Evolutionary conservation across 2,888 invertebrate species (phyloP).

Genomic region (Aquatica leii): DNA sequence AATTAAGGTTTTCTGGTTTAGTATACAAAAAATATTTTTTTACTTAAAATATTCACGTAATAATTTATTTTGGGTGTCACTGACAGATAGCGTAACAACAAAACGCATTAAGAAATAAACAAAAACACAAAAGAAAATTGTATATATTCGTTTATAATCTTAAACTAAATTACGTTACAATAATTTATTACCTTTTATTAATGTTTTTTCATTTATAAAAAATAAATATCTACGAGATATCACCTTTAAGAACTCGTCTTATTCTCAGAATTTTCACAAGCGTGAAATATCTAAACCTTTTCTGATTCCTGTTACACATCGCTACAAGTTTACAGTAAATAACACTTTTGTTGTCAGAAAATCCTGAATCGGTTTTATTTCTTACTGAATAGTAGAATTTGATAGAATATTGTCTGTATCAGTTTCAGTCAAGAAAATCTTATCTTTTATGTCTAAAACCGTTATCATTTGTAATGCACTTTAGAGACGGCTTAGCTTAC

Average conservation of each 20-base stretch:
- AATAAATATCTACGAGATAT: slow-evolving; percentile 21
- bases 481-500: too few relatives aligned
- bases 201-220: slow-evolving; percentile 9
- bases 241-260: slow-evolving; percentile 29
- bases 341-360: slow-evolving; percentile 39
- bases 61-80: slow-evolving; percentile 9
- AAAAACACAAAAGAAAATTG: neutral
- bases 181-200: neutral
- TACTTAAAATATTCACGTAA: neutral
- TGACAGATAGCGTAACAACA: slow-evolving; percentile 1
- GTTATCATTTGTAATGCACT: neutral
- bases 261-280: slow-evolving; percentile 27
- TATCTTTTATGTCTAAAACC: slow-evolving; percentile 19
- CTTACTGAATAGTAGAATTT: slow-evolving; percentile 37
- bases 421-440: slow-evolving; percentile 28
- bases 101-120: neutral
- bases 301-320: slow-evolving; percentile 38
- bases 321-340: slow-evolving; percentile 40
- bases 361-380: slow-evolving; percentile 36
- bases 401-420: slow-evolving; percentile 37
- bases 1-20: too few relatives aligned
- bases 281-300: slow-evolving; percentile 37
- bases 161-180: too few relatives aligned
- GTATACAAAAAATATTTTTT: too few relatives aligned
- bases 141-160: neutral